These are phyloP conservation scores for Epinephelus malabaricus DNA, from an alignment of 2,797 vertebrate genomes.

Conservation along the genomic window DNA sequence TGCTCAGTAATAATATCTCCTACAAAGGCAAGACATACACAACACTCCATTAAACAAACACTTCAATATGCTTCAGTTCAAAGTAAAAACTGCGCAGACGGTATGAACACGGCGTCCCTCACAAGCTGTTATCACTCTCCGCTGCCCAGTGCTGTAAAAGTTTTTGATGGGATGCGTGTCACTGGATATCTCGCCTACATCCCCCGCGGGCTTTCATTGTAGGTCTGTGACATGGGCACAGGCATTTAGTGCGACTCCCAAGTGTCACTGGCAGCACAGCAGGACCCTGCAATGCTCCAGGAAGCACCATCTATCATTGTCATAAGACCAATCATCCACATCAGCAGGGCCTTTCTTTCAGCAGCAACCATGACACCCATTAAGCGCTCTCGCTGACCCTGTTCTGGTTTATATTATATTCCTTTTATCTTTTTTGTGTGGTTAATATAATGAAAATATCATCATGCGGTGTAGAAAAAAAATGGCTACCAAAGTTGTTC, in stretches of 20 bases:
- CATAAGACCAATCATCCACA: slow-evolving; percentile 81
- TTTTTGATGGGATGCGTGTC: slow-evolving; percentile 79
- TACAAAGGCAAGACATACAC: slow-evolving; percentile 12
- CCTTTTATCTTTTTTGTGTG: slow-evolving; percentile 28
- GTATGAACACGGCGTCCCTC: slow-evolving; percentile 28
- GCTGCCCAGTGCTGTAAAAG: slow-evolving; percentile 64
- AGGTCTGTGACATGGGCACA: slow-evolving; percentile 75
- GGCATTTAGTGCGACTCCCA: slow-evolving; percentile 81
- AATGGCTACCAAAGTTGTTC: neutral
- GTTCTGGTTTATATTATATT: slow-evolving; percentile 57
- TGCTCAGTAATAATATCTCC: slow-evolving; percentile 20
- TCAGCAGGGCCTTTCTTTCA: slow-evolving; percentile 77
- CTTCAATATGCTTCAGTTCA: slow-evolving; percentile 29
- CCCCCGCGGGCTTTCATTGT: slow-evolving; percentile 68
- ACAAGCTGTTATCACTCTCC: slow-evolving; percentile 57
- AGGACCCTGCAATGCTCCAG: slow-evolving; percentile 76
- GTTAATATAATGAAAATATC: slow-evolving; percentile 37
- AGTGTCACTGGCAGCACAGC: slow-evolving; percentile 80
- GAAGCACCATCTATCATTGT: slow-evolving; percentile 85
- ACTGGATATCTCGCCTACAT: slow-evolving; percentile 75
- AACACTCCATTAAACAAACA: slow-evolving; percentile 28
- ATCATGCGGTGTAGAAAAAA: neutral
- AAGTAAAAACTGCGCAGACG: slow-evolving; percentile 21
- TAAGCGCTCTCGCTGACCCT: slow-evolving; percentile 71
- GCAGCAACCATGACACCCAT: slow-evolving; percentile 73